A percentile compares a stretch with the other conserved stretches of the same genome.
Conservation (phyloP, 2,888 invertebrate genomes). For the Pocota personata region DNA sequence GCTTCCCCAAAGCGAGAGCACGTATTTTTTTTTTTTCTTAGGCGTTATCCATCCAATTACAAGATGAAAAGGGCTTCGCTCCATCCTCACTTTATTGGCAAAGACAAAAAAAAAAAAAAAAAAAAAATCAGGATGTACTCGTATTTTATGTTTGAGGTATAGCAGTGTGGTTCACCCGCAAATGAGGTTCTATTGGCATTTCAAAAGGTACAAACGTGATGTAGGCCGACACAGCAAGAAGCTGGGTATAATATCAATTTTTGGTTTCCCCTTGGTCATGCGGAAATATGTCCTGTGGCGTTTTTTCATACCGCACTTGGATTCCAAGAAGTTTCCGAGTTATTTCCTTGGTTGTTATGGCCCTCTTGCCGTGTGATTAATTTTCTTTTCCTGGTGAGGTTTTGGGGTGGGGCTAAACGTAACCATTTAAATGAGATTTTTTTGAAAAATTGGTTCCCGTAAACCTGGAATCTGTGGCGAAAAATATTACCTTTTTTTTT, state of each 20-base stretch:
- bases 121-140: background rate
- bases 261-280: conserved; percentile 2
- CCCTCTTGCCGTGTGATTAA: conserved; percentile 20
- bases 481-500: background rate
- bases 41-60: conserved; percentile 26
- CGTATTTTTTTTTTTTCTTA: background rate
- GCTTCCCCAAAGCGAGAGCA: background rate
- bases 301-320: conserved; percentile 4
- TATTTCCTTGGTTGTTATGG: background rate
- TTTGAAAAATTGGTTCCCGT: conserved; percentile 7
- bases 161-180: background rate
- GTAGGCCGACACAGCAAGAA: background rate
- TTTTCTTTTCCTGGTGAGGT: background rate
- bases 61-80: background rate
- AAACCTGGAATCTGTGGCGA: background rate
- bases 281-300: conserved; percentile 20
- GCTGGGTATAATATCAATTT: conserved; percentile 11
- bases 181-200: conserved; percentile 11
- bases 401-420: background rate
- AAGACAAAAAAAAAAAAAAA: background rate
- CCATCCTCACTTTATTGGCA: background rate
- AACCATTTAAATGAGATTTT: conserved; percentile 17
- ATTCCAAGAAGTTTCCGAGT: background rate
- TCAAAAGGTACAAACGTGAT: conserved; percentile 15
- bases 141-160: conserved; percentile 10